These are phyloP conservation scores for Drosophila flavopinicola DNA, from an alignment of 2,888 invertebrate genomes.

Conservation along the genomic window DNA sequence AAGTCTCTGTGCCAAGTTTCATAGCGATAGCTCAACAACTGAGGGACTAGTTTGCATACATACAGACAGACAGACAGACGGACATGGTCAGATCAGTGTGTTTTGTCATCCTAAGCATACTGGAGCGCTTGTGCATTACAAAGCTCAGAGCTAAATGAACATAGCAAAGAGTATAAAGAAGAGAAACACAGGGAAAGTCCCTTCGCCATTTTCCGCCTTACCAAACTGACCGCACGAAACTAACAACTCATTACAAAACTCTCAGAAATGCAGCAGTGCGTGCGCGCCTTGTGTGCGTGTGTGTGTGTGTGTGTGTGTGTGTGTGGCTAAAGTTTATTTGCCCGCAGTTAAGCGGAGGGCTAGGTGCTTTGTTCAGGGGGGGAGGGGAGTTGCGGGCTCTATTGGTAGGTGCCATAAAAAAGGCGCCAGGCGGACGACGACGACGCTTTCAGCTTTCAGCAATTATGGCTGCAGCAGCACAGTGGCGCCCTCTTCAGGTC, in stretches of 20 bases:
- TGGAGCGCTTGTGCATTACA: too few species aligned
- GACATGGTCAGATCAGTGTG: too few species aligned
- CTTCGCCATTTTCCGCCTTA: accelerated
- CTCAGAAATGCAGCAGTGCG: conserved; percentile 21
- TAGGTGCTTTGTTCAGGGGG: not conserved
- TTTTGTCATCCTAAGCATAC: too few species aligned
- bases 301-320: conserved; percentile 14
- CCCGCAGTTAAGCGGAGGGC: conserved; percentile 10
- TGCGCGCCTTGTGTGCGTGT: not conserved
- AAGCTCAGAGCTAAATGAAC: too few species aligned
- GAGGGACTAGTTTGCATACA: too few species aligned
- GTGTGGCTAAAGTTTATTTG: conserved; percentile 48
- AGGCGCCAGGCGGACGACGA: conserved; percentile 68
- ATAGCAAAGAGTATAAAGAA: not conserved
- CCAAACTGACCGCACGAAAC: conserved; percentile 16
- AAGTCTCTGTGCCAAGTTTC: too few species aligned
- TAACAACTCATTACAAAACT: conserved; percentile 20
- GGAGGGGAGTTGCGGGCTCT: not conserved
- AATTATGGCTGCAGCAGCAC: conserved; percentile 56
- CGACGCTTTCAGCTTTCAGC: conserved; percentile 48
- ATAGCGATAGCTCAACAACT: too few species aligned
- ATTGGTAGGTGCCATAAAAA: conserved; percentile 46
- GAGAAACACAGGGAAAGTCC: not conserved
- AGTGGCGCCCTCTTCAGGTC: conserved; percentile 80
- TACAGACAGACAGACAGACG: too few species aligned